Percentiles rank a stretch among this genome's conserved stretches.
Conservation (phyloP, 2,797 vertebrate genomes). For the Rhinichthys osculus region DNA sequence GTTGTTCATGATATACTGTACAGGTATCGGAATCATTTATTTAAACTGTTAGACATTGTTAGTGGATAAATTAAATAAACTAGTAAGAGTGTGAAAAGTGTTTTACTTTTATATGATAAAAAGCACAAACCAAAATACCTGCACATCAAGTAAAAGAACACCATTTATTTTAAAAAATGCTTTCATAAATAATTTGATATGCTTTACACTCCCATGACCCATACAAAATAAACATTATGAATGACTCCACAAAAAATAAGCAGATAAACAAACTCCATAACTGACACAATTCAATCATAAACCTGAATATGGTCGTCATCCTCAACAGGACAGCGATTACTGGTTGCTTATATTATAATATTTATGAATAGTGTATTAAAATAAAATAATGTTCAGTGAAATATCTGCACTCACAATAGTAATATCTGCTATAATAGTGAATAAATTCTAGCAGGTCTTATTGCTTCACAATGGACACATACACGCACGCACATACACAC, state of each 20-base stretch:
- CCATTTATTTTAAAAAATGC: slow-evolving; percentile 64
- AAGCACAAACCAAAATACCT: slow-evolving; percentile 34
- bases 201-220: slow-evolving; percentile 31
- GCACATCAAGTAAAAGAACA: slow-evolving; percentile 35
- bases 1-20: background rate
- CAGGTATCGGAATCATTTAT: background rate
- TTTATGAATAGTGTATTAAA: slow-evolving; percentile 36
- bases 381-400: slow-evolving; percentile 23
- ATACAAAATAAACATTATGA: slow-evolving; percentile 40
- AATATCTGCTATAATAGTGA: slow-evolving; percentile 36
- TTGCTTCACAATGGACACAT: slow-evolving; percentile 49
- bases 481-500: background rate
- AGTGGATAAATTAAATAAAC: background rate
- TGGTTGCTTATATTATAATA: slow-evolving; percentile 14
- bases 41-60: background rate
- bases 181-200: slow-evolving; percentile 61
- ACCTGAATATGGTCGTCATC: slow-evolving; percentile 42
- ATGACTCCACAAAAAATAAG: slow-evolving; percentile 51
- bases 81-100: background rate
- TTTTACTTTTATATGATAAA: background rate
- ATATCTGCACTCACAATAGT: slow-evolving; percentile 18
- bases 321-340: slow-evolving; percentile 21
- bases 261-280: slow-evolving; percentile 38
- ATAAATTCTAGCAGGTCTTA: slow-evolving; percentile 50
- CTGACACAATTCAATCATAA: slow-evolving; percentile 37